Conservation (phyloP, 2,113 vertebrate genomes). For the Tachuris rubrigastra region DNA sequence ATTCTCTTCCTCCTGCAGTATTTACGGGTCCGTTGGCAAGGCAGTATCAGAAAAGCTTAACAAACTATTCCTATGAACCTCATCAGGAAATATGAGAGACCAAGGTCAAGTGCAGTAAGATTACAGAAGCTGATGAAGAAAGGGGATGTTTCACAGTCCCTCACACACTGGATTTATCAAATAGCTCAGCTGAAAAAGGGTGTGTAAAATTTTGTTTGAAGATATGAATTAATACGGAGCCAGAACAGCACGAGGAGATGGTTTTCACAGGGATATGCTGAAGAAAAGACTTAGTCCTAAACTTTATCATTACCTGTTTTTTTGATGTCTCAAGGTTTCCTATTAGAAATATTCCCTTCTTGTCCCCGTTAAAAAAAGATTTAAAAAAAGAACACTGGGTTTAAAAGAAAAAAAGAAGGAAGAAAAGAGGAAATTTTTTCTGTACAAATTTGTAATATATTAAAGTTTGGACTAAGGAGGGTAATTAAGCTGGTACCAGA, state of each 20-base stretch:
- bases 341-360: background rate
- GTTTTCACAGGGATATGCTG: background rate
- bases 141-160: background rate
- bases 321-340: background rate
- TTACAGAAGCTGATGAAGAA: background rate
- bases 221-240: background rate
- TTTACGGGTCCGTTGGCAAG: background rate
- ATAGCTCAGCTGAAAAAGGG: background rate
- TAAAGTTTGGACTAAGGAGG: slow-evolving; percentile 21
- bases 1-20: background rate
- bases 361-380: background rate
- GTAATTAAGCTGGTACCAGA: slow-evolving; percentile 34
- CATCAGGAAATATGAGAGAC: background rate
- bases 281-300: background rate
- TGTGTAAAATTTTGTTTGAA: background rate
- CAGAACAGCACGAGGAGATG: background rate
- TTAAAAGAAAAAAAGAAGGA: background rate
- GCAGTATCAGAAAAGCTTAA: background rate
- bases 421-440: background rate
- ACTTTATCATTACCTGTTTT: background rate
- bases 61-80: background rate
- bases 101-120: slow-evolving; percentile 21
- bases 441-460: background rate
- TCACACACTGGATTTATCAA: background rate
- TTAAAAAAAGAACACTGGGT: background rate